phyloP scores from a whole-genome alignment of 2,113 vertebrate genomes.

The Eidolon helvum region DNA sequence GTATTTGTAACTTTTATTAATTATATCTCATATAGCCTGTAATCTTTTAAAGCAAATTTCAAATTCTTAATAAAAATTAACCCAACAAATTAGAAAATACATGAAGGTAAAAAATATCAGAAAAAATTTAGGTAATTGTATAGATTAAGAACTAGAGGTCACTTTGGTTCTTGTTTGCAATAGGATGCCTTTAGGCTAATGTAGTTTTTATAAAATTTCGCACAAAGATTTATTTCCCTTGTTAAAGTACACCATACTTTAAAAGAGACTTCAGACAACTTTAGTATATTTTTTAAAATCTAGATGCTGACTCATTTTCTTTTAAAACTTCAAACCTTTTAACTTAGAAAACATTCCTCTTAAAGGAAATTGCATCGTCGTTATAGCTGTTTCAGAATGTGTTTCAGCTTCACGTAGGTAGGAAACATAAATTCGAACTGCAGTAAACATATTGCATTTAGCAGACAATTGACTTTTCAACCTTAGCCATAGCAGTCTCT shows the following conservation, averaged over 20 bases:
- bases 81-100: neutral
- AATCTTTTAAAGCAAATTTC: neutral
- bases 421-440: slow-evolving; percentile 24
- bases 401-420: neutral
- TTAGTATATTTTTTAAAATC: neutral
- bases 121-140: neutral
- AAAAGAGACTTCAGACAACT: neutral
- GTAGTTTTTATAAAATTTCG: slow-evolving; percentile 22
- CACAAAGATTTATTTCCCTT: neutral
- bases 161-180: slow-evolving; percentile 15
- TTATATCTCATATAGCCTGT: neutral
- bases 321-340: neutral
- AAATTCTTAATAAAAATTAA: slow-evolving; percentile 26
- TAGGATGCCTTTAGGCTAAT: neutral
- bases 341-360: neutral
- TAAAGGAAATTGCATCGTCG: neutral
- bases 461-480: slow-evolving; percentile 30
- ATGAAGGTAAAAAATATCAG: neutral
- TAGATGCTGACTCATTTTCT: slow-evolving; percentile 37
- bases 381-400: neutral
- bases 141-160: slow-evolving; percentile 9
- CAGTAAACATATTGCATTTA: slow-evolving; percentile 19
- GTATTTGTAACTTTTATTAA: neutral
- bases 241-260: neutral
- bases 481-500: neutral